Evolutionary conservation across 2,888 invertebrate genomes (phyloP), one percentile per base, ranked within the genome.

Genomic region (Diplazon laetatorius): DNA sequence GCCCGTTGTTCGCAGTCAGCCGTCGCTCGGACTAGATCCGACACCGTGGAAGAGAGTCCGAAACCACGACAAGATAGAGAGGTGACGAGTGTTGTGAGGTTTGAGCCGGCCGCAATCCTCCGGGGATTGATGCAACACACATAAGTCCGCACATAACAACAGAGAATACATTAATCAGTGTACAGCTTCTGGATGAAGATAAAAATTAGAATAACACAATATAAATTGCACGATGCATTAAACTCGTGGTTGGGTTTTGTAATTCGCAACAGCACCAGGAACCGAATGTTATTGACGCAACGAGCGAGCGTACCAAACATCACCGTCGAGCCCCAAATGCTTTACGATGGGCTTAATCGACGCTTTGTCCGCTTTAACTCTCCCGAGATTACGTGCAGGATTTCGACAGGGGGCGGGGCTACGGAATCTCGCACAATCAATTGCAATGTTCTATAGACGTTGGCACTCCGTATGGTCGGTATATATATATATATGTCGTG

Each of bases 281-380:
- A 12, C 4, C 12, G 12, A 5, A 22, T 2, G 12, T 0, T 42
- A 42, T 42, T 30, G 9, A 46, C 2, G n/a, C 30, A 37, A 35
- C 3, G 14, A 16, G 12, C 16, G 12, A 57, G 16, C 10, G 10
- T 2, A 37, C 18, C 57, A 37, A 57, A 18, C 5, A 37, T 57
- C 35, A 18, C 10, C 18, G 1, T 35, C 10, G 35, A 57, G 35
- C 35, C 46, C 16, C 12, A 30, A 48, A 30, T 46, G 46, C 46
- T 48, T 63, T 63, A 48, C 18, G 46, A 48, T 18, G 16, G 35
- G 46, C 46, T 48, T 63, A 35, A 63, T 63, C 18, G 63, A 30
- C 35, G 44, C 62, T 44, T 62, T 12, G 35, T 46, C 25, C 25
- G 63, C 30, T 18, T 30, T 39, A 30, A 62, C 44, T n/a, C 62